Base-by-base conservation (phyloP, 2,888 invertebrate species). In the Leptinotarsa juncta region DNA sequence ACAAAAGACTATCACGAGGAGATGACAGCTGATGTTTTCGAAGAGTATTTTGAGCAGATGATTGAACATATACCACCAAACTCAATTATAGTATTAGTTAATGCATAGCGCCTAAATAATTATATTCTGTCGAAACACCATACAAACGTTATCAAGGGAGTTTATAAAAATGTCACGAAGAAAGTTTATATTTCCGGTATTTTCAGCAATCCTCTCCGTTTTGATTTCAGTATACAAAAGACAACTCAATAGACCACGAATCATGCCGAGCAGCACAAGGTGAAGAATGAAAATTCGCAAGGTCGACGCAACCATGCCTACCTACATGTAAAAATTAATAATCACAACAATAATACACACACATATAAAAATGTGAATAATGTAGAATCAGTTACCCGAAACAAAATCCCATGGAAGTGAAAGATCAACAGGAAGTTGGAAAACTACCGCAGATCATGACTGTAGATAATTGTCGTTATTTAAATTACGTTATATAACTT, bases 371-470 rank as follows among this genome's bases (percentile, higher is more conserved):
- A 62, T 62, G 62, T 5, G 42, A 62, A 62, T 32, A 15, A 32
- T 5, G n/a, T 32, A n/a, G n/a, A 62, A 16, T 62, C 32, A 18
- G 62, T 62, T 62, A 62, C 42, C n/a, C 32, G 16, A 42, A n/a
- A 62, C 62, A 62, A 62, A 62, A 7, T 62, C 62, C 14, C 62
- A 62, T 42, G 62, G 42, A n/a, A 62, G 4, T 15, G 62, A 62
- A 32, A 62, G 32, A 62, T 32, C 42, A 62, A 62, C 62, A 62
- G 62, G 62, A 62, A 62, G 62, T 62, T 32, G 62, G 62, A 62
- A 62, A 62, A 62, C 32, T n/a, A 26, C 62, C 32, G 42, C 42
- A 62, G 62, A 62, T 62, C 26, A 32, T 20, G 42, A 62, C 62
- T 42, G 3, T 15, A 62, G 62, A 62, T 62, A 62, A 62, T 42